Base-by-base conservation (phyloP, 2,888 invertebrate species). In the Bembecia ichneumoniformis region DNA sequence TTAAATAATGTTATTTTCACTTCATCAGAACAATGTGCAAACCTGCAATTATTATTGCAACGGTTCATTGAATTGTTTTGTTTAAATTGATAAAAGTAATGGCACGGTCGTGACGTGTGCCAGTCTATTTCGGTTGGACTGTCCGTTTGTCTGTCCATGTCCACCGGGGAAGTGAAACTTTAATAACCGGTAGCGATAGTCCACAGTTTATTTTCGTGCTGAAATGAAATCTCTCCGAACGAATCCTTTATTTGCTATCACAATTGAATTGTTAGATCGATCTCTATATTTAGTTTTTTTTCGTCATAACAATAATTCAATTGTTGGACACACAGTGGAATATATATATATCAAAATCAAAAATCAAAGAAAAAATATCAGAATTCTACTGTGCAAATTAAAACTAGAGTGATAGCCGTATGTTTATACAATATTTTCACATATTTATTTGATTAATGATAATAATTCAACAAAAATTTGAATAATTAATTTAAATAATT, bases 111-210 rank as follows among this genome's bases (percentile, higher is more conserved):
- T 61, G 28, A 48, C 54, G 46, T 20, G 14, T 10, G 46, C 46
- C 46, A 46, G 56, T 52, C 53, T 66, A 70, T 72, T 66, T 64
- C 56, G 53, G 57, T 35, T 17, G 48, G 58, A 59, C 63, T 49
- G 58, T 60, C 60, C 55, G 60, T 60, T 60, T 55, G 60, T 52
- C 53, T 50, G 59, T 53, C 63, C 63, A 58, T 52, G 47, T 54
- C 52, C 58, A 57, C n/a, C 15, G 14, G 9, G 46, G 9, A 62
- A 50, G 55, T 71, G 74, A 62, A 75, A 68, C 62, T 68, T 73
- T 77, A 73, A 74, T 77, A 68, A 61, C 58, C 54, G 58, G 55
- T 56, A 9, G 47, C 43, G 15, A 17, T 14, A 44, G 15, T 14
- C 17, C 44, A 15, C 40, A 55, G 58, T 56, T 57, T 63, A 66